Base-by-base conservation (phyloP, 2,113 vertebrate genomes). In the Plecotus auritus region DNA sequence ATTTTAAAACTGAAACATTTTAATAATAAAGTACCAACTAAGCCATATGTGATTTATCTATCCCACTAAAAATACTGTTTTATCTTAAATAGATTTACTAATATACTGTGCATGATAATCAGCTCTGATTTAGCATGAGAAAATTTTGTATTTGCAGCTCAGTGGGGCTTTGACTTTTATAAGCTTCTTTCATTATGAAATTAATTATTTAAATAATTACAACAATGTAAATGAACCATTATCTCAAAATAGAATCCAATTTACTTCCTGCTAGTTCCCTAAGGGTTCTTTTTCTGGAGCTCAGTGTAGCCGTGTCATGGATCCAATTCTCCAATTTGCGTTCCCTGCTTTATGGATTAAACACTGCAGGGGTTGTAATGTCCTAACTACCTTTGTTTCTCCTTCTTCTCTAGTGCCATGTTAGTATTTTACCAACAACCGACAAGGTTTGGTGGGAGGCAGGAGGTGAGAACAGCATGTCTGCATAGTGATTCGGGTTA, bases 141-240 rank as follows among this genome's bases (percentile, higher is more conserved):
- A 47, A 85, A 86, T 87, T 94, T 91, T 89, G 51, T 18, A 89
- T 95, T 95, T 95, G 69, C 56, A 70, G 8, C 86, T 94, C 70
- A 54, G 26, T 95, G 28, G 69, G 59, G 28, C 32, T 91, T 94
- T 91, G 78, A 28, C 40, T 94, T 94, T 95, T 89, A 82, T 88
- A 94, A 87, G 74, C 78, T 67, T 56, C 49, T 91, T 95, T 95
- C 83, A 95, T 85, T 96, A 87, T 95, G 66, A 97, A 95, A 96
- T 97, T 97, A 95, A 95, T 97, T 97, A 95, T 96, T 97, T 97
- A 97, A 97, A 95, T 96, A 96, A 97, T 95, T 94, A 95, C 49
- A 95, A 93, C 72, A 90, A 85, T 91, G 84, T 96, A 96, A 93
- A 94, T 96, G 94, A 96, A 85, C 89, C 84, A 87, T 93, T 86